These are phyloP conservation scores for Piscicola geometra DNA, from an alignment of 2,888 invertebrate genomes.

Conservation along the genomic window DNA sequence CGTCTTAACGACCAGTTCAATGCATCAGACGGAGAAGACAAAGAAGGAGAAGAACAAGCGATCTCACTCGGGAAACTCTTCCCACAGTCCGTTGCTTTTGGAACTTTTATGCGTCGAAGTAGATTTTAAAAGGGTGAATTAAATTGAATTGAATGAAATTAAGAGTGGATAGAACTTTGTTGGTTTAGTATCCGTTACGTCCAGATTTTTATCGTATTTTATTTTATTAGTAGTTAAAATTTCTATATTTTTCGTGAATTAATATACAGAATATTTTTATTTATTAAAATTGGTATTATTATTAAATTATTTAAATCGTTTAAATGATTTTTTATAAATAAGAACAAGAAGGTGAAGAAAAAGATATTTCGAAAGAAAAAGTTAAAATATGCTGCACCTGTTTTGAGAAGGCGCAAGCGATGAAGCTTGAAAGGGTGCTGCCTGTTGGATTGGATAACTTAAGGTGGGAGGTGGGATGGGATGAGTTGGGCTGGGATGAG, in stretches of 20 bases:
- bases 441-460: slow-evolving; percentile 13
- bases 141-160: background rate
- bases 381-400: slow-evolving; percentile 29
- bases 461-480: background rate
- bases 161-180: background rate
- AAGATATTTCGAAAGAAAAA: slow-evolving; percentile 8
- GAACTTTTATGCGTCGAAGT: no score
- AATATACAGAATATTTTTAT: no score
- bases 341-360: background rate
- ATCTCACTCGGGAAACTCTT: background rate
- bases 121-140: background rate
- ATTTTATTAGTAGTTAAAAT: no score
- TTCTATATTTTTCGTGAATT: no score
- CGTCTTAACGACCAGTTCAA: background rate
- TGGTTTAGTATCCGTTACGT: no score
- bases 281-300: background rate
- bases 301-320: background rate
- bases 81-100: no score
- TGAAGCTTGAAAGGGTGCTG: slow-evolving; percentile 9
- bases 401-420: slow-evolving; percentile 26
- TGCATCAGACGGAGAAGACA: background rate
- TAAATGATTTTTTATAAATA: background rate
- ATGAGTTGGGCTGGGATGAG: no score
- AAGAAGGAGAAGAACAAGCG: background rate
- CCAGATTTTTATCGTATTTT: no score